Evolutionary conservation across 1,140 invertebrate species (phyloP).

Genomic region (Drosophila gunungcola): DNA sequence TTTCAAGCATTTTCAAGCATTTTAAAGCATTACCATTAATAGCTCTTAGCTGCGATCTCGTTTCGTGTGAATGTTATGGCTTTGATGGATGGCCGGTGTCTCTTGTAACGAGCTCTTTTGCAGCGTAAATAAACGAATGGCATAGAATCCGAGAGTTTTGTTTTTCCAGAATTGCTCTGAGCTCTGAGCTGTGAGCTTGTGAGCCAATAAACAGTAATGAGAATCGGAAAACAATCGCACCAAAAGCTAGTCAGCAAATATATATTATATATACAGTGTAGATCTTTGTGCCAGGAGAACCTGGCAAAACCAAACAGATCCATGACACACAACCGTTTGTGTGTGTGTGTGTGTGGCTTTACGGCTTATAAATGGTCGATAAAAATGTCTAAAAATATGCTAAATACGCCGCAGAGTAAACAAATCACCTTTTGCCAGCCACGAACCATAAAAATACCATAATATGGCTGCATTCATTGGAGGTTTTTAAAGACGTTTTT

Average conservation of each 20-base stretch:
- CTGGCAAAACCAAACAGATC: neutral
- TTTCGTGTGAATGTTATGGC: slow-evolving; percentile 44
- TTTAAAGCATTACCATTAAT: slow-evolving; percentile 37
- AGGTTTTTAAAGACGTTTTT: slow-evolving; percentile 41
- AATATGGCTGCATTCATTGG: slow-evolving; percentile 41
- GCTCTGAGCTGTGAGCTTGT: too few relatives aligned
- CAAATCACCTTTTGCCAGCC: slow-evolving; percentile 36
- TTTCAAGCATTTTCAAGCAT: slow-evolving; percentile 23
- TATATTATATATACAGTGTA: neutral
- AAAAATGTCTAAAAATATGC: slow-evolving; percentile 70
- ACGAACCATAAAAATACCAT: slow-evolving; percentile 27
- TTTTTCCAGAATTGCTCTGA: slow-evolving; percentile 20
- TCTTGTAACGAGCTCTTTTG: slow-evolving; percentile 25
- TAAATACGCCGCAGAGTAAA: slow-evolving; percentile 43
- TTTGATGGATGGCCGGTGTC: slow-evolving; percentile 32
- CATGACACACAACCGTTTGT: slow-evolving; percentile 59
- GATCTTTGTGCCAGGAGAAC: too few relatives aligned
- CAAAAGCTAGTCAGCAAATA: slow-evolving; percentile 10
- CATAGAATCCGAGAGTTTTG: slow-evolving; percentile 37
- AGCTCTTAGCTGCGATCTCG: slow-evolving; percentile 37
- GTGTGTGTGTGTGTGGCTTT: slow-evolving; percentile 40
- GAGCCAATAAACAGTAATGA: slow-evolving; percentile 42
- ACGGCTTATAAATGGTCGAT: slow-evolving; percentile 60
- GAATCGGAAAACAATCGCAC: slow-evolving; percentile 26
- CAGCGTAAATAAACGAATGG: slow-evolving; percentile 39